These are phyloP conservation scores for Sebastes melanostomus DNA, from an alignment of 2,797 vertebrate genomes.

Conservation along the genomic window DNA sequence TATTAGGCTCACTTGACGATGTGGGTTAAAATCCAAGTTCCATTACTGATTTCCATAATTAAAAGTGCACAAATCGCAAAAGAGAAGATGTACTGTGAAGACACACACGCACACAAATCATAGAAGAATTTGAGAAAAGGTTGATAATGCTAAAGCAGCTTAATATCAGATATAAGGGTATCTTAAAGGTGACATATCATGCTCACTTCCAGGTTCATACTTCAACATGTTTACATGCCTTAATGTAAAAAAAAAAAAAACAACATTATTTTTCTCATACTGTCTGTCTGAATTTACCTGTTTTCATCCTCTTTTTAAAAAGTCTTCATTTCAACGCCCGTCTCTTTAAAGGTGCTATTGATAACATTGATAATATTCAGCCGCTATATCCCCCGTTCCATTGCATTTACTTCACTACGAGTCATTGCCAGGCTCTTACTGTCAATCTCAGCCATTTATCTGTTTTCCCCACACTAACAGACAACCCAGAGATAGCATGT, in stretches of 20 bases:
- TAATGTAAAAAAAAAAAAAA: too few relatives aligned
- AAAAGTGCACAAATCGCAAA: not conserved
- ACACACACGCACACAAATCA: not conserved
- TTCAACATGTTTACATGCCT: not conserved
- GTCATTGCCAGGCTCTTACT: too few relatives aligned
- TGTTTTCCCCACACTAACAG: rapidly evolving
- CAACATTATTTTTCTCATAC: too few relatives aligned
- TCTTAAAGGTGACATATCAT: not conserved
- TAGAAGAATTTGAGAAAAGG: not conserved
- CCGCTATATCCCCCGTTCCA: too few relatives aligned
- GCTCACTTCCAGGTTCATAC: not conserved
- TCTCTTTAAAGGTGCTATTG: too few relatives aligned
- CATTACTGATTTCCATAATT: not conserved
- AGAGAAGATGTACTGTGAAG: not conserved
- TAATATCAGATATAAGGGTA: not conserved
- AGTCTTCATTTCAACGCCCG: rapidly evolving
- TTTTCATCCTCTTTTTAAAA: too few relatives aligned
- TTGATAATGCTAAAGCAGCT: not conserved
- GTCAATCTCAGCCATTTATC: too few relatives aligned
- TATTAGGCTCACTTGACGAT: not conserved
- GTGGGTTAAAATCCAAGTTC: not conserved
- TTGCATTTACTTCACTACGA: too few relatives aligned
- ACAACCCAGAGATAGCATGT: too few relatives aligned
- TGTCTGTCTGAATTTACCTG: too few relatives aligned
- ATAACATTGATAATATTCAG: too few relatives aligned